Conservation (phyloP, 1,140 invertebrate species). For the Hycleus cichorii region DNA sequence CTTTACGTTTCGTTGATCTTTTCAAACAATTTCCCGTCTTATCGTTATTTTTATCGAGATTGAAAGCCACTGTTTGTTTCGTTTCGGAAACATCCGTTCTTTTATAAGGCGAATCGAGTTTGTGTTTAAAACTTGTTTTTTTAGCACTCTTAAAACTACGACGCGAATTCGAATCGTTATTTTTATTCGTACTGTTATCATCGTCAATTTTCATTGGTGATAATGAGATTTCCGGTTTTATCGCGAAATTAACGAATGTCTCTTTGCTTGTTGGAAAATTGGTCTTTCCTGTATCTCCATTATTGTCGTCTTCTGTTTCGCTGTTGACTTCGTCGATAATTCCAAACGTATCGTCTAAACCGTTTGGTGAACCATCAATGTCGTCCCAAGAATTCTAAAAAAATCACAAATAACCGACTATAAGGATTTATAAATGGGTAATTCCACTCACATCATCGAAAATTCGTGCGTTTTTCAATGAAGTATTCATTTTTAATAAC, state of each 20-base stretch:
- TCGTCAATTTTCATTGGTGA: constrained; percentile 5
- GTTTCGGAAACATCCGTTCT: background rate
- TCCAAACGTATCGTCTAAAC: background rate
- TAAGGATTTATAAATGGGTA: background rate
- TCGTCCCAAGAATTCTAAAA: constrained; percentile 18
- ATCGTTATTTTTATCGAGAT: background rate
- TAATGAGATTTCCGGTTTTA: constrained; percentile 8
- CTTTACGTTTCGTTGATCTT: constrained; percentile 11
- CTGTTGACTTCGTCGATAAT: background rate
- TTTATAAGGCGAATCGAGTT: constrained; percentile 6
- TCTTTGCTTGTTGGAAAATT: constrained; percentile 6
- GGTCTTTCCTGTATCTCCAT: background rate
- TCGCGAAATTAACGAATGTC: constrained; percentile 9
- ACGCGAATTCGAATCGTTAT: constrained; percentile 8
- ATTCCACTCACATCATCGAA: constrained; percentile 34
- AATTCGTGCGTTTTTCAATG: constrained; percentile 34
- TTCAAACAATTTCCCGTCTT: background rate
- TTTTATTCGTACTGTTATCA: background rate
- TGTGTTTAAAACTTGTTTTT: constrained; percentile 17
- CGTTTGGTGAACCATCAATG: background rate
- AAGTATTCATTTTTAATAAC: constrained; percentile 25
- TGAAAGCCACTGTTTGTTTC: background rate
- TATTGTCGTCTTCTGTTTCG: constrained; percentile 4
- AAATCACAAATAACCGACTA: background rate
- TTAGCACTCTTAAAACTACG: constrained; percentile 22